A percentile compares a stretch with the other conserved stretches of the same genome.
Evolutionary conservation across 1,140 invertebrate genomes (phyloP).

Genomic region (Pygmarrhopalites habei): DNA sequence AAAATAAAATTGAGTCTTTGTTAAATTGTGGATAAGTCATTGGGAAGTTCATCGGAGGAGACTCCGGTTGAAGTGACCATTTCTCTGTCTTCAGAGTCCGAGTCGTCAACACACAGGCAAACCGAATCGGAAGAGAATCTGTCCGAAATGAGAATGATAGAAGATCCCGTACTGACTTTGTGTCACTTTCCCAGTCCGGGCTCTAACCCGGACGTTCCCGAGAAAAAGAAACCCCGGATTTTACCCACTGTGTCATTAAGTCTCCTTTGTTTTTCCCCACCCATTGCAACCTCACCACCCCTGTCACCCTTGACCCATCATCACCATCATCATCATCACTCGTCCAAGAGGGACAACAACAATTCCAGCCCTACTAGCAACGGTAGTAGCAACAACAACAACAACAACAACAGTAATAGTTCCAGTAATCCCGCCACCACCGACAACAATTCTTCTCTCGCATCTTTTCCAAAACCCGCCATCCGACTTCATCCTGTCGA

Average conservation of each 20-base stretch:
- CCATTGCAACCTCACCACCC: conserved; percentile 35
- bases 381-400: too few relatives aligned
- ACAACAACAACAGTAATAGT: background rate
- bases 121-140: conserved; percentile 24
- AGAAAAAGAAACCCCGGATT: conserved; percentile 37
- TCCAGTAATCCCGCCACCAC: conserved; percentile 12
- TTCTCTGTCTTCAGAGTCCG: conserved; percentile 37
- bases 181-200: conserved; percentile 40
- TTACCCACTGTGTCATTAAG: conserved; percentile 38
- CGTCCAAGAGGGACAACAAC: too few relatives aligned
- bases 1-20: too few relatives aligned
- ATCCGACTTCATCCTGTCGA: conserved; percentile 8
- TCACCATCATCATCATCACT: background rate
- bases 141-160: conserved; percentile 40
- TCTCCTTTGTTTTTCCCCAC: conserved; percentile 40
- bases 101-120: conserved; percentile 29
- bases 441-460: background rate
- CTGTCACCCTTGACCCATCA: conserved; percentile 21
- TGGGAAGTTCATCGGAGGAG: conserved; percentile 34
- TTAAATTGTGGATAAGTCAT: conserved; percentile 39
- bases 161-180: conserved; percentile 40
- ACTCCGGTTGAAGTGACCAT: conserved; percentile 32
- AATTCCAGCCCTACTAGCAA: too few relatives aligned
- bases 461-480: conserved; percentile 17
- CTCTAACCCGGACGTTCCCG: conserved; percentile 37